Percentiles rank a stretch among this genome's conserved stretches.
Evolutionary conservation across 2,888 invertebrate genomes (phyloP).

Genomic region (Himalopsyche anomala): DNA sequence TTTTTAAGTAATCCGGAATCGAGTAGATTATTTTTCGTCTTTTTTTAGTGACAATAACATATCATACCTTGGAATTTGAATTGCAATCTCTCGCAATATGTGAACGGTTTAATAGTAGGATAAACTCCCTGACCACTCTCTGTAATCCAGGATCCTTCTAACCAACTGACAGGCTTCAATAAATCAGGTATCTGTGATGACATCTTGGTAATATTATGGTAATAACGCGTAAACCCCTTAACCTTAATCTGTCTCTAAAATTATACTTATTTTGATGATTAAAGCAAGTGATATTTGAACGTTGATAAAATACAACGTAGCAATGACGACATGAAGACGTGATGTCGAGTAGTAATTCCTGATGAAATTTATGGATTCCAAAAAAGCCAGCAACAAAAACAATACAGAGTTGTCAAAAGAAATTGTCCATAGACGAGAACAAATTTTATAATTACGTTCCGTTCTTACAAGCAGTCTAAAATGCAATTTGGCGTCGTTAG

Average conservation of each 20-base stretch:
- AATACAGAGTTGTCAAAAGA: too few species aligned
- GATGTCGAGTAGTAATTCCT: neutral
- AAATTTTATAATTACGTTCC: too few species aligned
- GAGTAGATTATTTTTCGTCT: too few species aligned
- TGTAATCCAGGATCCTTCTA: conserved; percentile 79
- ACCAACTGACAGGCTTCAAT: conserved; percentile 77
- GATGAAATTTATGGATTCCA: neutral
- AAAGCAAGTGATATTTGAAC: neutral
- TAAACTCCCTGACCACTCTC: conserved; percentile 75
- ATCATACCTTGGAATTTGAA: conserved; percentile 75
- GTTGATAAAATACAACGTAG: neutral
- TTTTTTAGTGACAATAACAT: neutral
- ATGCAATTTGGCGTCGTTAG: too few species aligned
- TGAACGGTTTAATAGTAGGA: conserved; percentile 78
- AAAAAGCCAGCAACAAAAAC: neutral
- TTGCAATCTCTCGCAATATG: conserved; percentile 77
- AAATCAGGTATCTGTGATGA: conserved; percentile 64
- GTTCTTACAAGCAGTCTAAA: too few species aligned
- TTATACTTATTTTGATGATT: neutral
- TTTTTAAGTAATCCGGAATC: too few species aligned
- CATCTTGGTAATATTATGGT: neutral
- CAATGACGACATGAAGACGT: neutral
- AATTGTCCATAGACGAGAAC: too few species aligned
- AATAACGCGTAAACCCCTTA: neutral
- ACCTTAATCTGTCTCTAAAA: neutral